Conservation (phyloP, 92 coral and sea anemone genomes). For the Virgularia gustaviana region DNA sequence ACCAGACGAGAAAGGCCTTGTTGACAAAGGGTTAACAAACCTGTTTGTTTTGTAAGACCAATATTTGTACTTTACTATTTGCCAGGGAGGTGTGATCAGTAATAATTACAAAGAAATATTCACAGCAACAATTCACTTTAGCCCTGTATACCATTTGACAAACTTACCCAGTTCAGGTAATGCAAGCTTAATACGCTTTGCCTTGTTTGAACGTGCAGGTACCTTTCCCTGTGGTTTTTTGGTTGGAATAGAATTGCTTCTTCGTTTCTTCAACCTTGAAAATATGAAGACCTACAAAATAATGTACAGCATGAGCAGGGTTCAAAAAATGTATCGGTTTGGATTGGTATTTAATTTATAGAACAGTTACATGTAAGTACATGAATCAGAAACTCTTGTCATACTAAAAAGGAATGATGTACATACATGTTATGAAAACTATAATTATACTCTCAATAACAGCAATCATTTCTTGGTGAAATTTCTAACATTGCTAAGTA, state of each 20-base stretch:
- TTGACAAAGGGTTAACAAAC: too few species aligned
- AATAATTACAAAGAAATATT: not conserved
- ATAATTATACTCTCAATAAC: not conserved
- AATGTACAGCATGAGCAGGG: not conserved
- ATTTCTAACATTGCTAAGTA: not conserved
- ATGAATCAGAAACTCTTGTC: not conserved
- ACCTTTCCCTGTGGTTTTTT: slow-evolving; percentile 6
- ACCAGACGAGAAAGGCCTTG: too few species aligned
- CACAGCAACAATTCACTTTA: too few species aligned
- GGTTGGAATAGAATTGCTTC: slow-evolving; percentile 1
- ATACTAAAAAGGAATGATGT: not conserved
- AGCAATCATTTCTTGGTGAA: not conserved
- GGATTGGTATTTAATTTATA: not conserved
- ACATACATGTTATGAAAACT: not conserved
- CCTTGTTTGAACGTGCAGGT: slow-evolving; percentile 15
- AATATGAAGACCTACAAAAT: not conserved
- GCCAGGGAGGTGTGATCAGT: too few species aligned
- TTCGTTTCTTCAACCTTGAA: not conserved
- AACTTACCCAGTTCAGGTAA: slow-evolving; percentile 3
- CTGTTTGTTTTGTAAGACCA: too few species aligned
- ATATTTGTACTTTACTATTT: not conserved
- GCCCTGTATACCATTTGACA: not conserved
- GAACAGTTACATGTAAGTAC: not conserved
- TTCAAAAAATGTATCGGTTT: not conserved
- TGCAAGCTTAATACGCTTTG: not conserved